These are phyloP conservation scores for Aricia agestis DNA, from an alignment of 1,140 invertebrate species.

Conservation along the genomic window DNA sequence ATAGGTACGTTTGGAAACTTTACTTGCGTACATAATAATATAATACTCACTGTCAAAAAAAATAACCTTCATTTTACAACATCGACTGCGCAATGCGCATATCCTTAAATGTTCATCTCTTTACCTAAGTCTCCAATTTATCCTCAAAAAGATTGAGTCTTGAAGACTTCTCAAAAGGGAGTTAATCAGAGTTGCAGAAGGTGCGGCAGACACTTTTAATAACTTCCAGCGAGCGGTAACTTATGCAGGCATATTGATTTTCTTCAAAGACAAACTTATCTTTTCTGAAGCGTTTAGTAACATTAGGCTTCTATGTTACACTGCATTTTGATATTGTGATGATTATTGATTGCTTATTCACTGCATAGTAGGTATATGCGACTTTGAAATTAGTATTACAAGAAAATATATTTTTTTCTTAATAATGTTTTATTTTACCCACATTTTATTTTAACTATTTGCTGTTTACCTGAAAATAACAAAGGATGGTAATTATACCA, in stretches of 20 bases:
- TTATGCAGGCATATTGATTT: conserved; percentile 14
- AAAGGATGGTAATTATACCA: no score
- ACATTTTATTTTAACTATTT: no score
- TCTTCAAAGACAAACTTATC: not conserved
- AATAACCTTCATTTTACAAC: not conserved
- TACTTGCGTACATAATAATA: no score
- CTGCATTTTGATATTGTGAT: not conserved
- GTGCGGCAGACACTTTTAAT: conserved; percentile 14
- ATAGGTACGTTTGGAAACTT: no score
- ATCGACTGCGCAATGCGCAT: not conserved
- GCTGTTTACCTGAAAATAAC: no score
- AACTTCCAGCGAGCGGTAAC: not conserved
- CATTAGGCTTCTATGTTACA: not conserved
- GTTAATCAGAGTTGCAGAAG: conserved; percentile 2
- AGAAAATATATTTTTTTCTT: no score
- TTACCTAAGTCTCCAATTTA: not conserved
- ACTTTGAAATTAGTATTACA: no score
- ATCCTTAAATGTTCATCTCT: not conserved
- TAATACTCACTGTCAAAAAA: no score
- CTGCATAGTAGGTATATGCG: no score
- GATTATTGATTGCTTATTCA: not conserved
- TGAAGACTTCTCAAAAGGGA: not conserved
- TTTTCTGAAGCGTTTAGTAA: not conserved
- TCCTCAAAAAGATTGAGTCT: not conserved
- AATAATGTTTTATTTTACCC: no score